Percentiles rank a stretch among this genome's conserved stretches.
phyloP scores from a whole-genome alignment of 2,113 vertebrate species.

The Pogona vitticeps region DNA sequence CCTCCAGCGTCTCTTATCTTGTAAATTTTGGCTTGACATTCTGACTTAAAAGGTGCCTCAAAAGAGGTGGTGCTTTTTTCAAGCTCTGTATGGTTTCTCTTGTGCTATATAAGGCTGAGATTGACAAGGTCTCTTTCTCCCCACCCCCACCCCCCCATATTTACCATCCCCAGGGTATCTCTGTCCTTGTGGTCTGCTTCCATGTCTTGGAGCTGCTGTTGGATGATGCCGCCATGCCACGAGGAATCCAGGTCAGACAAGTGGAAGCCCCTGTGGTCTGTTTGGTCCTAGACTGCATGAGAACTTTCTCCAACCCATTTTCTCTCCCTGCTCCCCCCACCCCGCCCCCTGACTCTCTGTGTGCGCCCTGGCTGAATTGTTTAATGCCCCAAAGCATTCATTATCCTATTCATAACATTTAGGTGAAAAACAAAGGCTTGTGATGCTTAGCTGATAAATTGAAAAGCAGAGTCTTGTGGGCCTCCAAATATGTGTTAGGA shows the following conservation, averaged over 20 bases:
- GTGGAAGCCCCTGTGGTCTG: background rate
- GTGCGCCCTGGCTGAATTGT: background rate
- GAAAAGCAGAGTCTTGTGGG: background rate
- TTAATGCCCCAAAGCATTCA: background rate
- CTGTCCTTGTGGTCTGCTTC: conserved; percentile 92
- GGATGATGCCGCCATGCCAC: conserved; percentile 92
- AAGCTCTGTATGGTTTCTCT: background rate
- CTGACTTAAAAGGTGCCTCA: background rate
- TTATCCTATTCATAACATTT: background rate
- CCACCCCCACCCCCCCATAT: background rate
- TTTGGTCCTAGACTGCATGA: too few relatives aligned
- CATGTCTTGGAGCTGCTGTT: conserved; percentile 94
- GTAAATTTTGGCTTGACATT: background rate
- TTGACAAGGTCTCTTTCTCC: background rate
- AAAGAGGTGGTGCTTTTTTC: background rate
- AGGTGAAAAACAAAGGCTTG: background rate
- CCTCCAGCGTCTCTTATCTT: background rate
- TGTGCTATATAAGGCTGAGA: background rate
- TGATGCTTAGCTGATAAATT: background rate
- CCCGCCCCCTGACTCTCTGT: background rate
- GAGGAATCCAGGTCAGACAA: conserved; percentile 88
- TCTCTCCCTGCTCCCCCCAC: background rate
- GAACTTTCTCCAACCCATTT: background rate
- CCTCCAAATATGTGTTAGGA: too few relatives aligned
- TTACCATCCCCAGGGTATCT: conserved; percentile 83